Evolutionary conservation across 1,140 invertebrate genomes (phyloP), one percentile per base, ranked within the genome.

Genomic region (Drosophila sp.): DNA sequence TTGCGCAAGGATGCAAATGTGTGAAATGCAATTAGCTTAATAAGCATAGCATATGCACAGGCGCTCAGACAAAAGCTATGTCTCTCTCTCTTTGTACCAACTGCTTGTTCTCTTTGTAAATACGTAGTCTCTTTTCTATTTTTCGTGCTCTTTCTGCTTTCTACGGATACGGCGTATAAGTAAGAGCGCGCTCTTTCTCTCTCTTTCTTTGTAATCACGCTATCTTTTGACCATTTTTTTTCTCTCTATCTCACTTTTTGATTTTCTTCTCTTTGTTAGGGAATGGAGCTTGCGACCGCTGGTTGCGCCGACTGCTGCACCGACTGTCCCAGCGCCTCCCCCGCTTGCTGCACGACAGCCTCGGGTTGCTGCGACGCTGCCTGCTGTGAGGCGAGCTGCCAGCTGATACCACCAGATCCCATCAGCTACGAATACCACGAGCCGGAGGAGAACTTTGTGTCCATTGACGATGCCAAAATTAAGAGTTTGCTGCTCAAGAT

Each of bases 391-490:
- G 62, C 51, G 7, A 71, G 38, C 21, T 89, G 83, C 50, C 75
- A 72, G 46, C 34, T 89, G 45, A 3, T 75, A 53, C 57, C 75
- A 9, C 36, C 58, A 6, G 79, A 89, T 61, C 21, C 58, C 2
- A 48, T 64, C 0, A 67, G 66, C 61, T 87, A 89, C 18, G 80
- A 80, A n/a, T 91, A 91, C 40, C 76, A 91, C 0, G 90, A 91
- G 43, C 90, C 90, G 1, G 90, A 91, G 34, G 90, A 91, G 54
- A 91, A 91, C 36, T 91, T 91, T 56, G 76, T 91, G 1, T 91
- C 90, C 5, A 91, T 91, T 7, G 90, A 91, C 54, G 90, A 91
- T 76, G 79, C 50, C 4, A 91, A 91, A 48, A 82, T 91, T 14
- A 90, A 91, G 34, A 65, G 63, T 7, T 69, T 90, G 25, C 61